Conservation (phyloP, 2,888 invertebrate species). For the Drosophila monieri region DNA sequence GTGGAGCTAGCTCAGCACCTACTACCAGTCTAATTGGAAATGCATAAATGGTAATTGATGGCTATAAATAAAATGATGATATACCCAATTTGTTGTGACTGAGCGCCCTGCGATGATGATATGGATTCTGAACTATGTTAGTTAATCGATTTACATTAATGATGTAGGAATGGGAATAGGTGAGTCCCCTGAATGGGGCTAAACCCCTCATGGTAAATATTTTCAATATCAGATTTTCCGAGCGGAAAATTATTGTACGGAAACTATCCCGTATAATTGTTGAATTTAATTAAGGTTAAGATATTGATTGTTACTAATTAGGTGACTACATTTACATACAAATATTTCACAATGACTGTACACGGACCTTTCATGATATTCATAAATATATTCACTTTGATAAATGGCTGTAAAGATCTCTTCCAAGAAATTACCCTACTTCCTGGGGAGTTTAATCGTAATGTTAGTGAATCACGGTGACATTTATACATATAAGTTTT, state of each 20-base stretch:
- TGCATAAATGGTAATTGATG: constrained; percentile 70
- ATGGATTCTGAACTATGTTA: constrained; percentile 16
- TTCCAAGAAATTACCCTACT: constrained; percentile 5
- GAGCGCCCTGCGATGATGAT: constrained; percentile 21
- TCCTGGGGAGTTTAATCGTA: not conserved
- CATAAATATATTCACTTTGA: not conserved
- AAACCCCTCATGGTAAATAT: not conserved
- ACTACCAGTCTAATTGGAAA: constrained; percentile 65
- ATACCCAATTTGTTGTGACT: constrained; percentile 32
- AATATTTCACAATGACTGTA: not conserved
- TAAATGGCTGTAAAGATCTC: not conserved
- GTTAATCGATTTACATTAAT: constrained; percentile 20
- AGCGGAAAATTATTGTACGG: not conserved
- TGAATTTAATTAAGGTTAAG: not conserved
- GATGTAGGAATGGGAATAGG: constrained; percentile 12
- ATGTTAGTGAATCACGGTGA: constrained; percentile 16
- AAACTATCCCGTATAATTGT: not conserved
- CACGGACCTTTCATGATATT: not conserved
- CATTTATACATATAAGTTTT: constrained; percentile 8
- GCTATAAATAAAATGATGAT: constrained; percentile 59
- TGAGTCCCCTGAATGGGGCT: not conserved
- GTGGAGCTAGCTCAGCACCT: constrained; percentile 34
- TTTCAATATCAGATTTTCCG: not conserved
- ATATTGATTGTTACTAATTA: not conserved
- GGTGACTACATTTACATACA: not conserved